A percentile compares a stretch with the other conserved stretches of the same genome.
Conservation (phyloP, 2,113 vertebrate species). For the Urocynchramus pylzowi region DNA sequence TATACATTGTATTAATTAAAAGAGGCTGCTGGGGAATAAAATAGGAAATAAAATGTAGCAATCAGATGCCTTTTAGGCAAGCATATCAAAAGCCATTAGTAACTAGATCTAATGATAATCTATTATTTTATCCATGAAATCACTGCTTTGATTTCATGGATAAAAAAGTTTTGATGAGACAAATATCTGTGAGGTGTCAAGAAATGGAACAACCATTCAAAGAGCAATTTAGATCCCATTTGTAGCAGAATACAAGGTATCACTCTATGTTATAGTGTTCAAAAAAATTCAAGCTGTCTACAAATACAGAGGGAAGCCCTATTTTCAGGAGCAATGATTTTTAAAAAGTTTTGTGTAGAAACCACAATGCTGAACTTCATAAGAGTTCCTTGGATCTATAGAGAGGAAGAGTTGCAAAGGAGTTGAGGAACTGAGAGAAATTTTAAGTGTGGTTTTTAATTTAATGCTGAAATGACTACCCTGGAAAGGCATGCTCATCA, state of each 20-base stretch:
- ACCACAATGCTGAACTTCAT: background rate
- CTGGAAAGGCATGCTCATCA: background rate
- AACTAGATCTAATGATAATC: background rate
- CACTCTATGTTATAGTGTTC: background rate
- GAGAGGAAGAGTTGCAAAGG: background rate
- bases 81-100: background rate
- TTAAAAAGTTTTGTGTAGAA: background rate
- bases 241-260: background rate
- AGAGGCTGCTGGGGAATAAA: background rate
- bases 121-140: background rate
- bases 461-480: background rate
- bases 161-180: background rate
- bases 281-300: background rate
- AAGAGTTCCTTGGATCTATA: background rate
- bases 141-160: too few relatives aligned
- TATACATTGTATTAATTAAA: background rate
- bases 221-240: background rate
- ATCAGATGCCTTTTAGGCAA: background rate
- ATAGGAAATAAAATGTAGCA: background rate
- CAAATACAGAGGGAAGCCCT: background rate
- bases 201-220: background rate
- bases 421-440: background rate
- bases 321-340: background rate
- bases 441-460: background rate
- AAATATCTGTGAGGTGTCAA: background rate